Evolutionary conservation across 1,140 invertebrate genomes (phyloP), one percentile per base, ranked within the genome.

Genomic region (Geopemphigus sp.): DNA sequence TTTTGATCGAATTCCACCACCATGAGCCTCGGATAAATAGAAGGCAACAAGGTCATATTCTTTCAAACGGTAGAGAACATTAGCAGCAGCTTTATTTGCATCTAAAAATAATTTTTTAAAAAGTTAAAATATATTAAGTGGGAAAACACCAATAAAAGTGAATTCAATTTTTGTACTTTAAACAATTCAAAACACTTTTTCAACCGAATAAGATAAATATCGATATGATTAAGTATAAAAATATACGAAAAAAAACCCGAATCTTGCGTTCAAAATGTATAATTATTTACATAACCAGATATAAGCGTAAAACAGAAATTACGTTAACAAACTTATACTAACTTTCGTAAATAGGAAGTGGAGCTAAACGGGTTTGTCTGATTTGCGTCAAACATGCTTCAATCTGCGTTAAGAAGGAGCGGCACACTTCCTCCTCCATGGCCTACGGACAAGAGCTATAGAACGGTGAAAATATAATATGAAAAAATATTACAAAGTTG

Each of bases 1-100:
- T 63, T 78, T 78, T 50, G 74, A 78, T 15, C 74, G 74, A 63
- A 78, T 63, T 78, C 74, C 74, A 26, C 74, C 74, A 47, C 74
- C 74, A 63, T 78, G 74, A 24, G 74, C 56, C 24, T 78, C 74
- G 26, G 74, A 78, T 8, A 78, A 57, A 26, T 63, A 78, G 26
- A 24, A 78, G 1, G 74, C 39, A 45, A 24, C 39, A 47, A 22
- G n/a, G 39, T 78, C 74, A 63, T 63, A 78, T 15, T 63, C 6
- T 50, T 63, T 61, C 45, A 78, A 78, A 50, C 57, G 39, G 17
- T 61, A 78, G 17, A 5, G 47, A 10, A 47, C 63, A 29, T 63
- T 47, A 47, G 74, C 74, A 19, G 74, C 74, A 47, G 74, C 74
- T 78, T 78, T 78, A 29, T 78, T 78, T n/a, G 53, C 63, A 29